A percentile compares a stretch with the other conserved stretches of the same genome.
Conservation (phyloP, 1,140 invertebrate species). For the Proctacanthus coquilletti region DNA sequence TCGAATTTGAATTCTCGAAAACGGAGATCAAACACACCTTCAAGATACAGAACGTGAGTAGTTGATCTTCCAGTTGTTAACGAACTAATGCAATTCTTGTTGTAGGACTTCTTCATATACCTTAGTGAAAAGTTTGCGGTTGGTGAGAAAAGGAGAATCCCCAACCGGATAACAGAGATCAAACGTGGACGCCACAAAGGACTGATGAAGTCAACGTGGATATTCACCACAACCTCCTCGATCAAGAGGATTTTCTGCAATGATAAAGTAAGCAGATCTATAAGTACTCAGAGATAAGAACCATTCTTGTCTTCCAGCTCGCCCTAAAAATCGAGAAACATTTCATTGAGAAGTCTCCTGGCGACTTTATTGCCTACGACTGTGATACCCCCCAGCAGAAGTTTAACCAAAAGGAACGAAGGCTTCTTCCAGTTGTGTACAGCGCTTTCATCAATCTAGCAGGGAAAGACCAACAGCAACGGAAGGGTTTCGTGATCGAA, state of each 20-base stretch:
- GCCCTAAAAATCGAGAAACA: background rate
- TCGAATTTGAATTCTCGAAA: constrained; percentile 9
- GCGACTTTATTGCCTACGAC: constrained; percentile 2
- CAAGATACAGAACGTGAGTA: constrained; percentile 17
- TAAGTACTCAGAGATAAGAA: too few species aligned
- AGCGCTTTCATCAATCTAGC: constrained; percentile 2
- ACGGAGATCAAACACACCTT: constrained; percentile 12
- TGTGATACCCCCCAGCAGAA: too few species aligned
- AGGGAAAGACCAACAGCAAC: constrained; percentile 7
- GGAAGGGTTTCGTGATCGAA: constrained; percentile 15
- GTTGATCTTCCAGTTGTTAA: background rate
- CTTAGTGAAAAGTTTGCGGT: constrained; percentile 20
- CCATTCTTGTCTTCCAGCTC: background rate
- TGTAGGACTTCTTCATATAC: constrained; percentile 20
- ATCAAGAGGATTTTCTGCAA: constrained; percentile 20
- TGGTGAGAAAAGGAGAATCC: constrained; percentile 18
- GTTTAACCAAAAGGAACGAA: constrained; percentile 4
- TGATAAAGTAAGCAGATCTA: constrained; percentile 13
- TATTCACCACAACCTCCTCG: constrained; percentile 14
- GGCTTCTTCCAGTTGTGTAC: constrained; percentile 7
- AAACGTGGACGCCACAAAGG: constrained; percentile 20
- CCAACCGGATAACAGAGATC: constrained; percentile 13
- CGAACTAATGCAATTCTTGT: background rate
- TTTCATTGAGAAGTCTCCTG: background rate
- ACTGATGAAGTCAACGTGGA: constrained; percentile 19